phyloP scores from a whole-genome alignment of 1,140 invertebrate genomes.

The Drosophila teissieri region DNA sequence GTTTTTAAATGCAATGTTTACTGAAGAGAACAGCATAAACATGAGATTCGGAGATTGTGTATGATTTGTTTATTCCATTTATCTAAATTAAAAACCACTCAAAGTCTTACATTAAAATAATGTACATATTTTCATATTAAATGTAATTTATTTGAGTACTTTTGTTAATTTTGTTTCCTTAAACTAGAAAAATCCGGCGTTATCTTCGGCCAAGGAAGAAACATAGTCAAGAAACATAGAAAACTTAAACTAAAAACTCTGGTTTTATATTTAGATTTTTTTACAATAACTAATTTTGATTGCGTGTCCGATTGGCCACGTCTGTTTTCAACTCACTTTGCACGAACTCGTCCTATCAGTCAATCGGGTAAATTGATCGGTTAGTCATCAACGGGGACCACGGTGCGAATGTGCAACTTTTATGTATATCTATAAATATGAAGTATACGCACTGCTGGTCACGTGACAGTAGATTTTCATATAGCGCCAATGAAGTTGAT shows the following conservation, averaged over 20 bases:
- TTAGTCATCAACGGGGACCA: slow-evolving; percentile 12
- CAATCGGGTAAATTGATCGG: slow-evolving; percentile 18
- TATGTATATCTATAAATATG: slow-evolving; percentile 10
- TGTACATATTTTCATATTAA: too few relatives aligned
- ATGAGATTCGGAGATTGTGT: not conserved
- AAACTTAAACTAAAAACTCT: not conserved
- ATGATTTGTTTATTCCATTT: not conserved
- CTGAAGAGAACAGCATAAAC: not conserved
- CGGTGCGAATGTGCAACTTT: slow-evolving; percentile 40
- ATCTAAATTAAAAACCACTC: too few relatives aligned
- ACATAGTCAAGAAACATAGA: not conserved
- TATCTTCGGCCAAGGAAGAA: too few relatives aligned
- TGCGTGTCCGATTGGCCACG: not conserved
- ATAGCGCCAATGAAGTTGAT: not conserved
- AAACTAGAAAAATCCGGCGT: too few relatives aligned
- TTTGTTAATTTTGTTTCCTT: too few relatives aligned
- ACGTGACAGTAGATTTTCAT: slow-evolving; percentile 20
- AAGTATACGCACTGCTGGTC: slow-evolving; percentile 52
- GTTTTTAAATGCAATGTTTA: slow-evolving; percentile 29
- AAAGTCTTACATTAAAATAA: too few relatives aligned
- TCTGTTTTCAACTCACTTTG: not conserved
- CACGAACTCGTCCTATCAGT: slow-evolving; percentile 10
- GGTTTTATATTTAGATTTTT: not conserved
- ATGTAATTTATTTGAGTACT: not conserved
- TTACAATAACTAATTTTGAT: not conserved